A percentile compares a stretch with the other conserved stretches of the same genome.
Evolutionary conservation across 2,888 invertebrate species (phyloP).

Genomic region (Chelonus formosanus): DNA sequence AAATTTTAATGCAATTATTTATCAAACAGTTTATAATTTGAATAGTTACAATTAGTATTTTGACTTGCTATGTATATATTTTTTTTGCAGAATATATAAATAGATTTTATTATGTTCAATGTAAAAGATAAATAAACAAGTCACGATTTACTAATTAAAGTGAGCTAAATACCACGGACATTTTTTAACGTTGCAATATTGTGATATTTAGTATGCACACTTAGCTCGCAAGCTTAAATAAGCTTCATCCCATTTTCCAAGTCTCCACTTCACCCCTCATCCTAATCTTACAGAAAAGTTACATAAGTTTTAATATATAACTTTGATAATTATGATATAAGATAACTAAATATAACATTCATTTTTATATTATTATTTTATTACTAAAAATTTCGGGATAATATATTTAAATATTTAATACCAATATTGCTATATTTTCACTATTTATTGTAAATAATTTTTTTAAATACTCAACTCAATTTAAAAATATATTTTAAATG

Average conservation of each 20-base stretch:
- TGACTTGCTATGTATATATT: too few species aligned
- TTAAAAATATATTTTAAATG: too few species aligned
- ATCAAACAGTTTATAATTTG: too few species aligned
- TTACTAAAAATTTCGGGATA: too few species aligned
- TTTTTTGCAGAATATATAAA: constrained; percentile 4
- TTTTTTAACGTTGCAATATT: constrained; percentile 63
- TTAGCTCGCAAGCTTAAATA: constrained; percentile 64
- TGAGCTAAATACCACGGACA: constrained; percentile 64
- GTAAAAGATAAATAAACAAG: constrained; percentile 63
- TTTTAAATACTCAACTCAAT: too few species aligned
- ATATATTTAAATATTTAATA: too few species aligned
- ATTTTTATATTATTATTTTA: too few species aligned
- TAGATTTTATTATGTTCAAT: constrained; percentile 44
- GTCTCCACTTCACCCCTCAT: constrained; percentile 47
- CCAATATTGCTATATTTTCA: too few species aligned
- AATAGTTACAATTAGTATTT: too few species aligned
- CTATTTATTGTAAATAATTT: too few species aligned
- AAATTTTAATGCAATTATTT: too few species aligned
- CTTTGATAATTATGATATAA: not conserved
- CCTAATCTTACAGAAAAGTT: not conserved
- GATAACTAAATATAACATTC: constrained; percentile 12
- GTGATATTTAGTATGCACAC: constrained; percentile 66
- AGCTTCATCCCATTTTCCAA: constrained; percentile 53
- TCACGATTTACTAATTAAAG: constrained; percentile 65
- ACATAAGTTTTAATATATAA: not conserved